Conservation (phyloP, 2,113 vertebrate genomes). For the Muscicapa adusta region DNA sequence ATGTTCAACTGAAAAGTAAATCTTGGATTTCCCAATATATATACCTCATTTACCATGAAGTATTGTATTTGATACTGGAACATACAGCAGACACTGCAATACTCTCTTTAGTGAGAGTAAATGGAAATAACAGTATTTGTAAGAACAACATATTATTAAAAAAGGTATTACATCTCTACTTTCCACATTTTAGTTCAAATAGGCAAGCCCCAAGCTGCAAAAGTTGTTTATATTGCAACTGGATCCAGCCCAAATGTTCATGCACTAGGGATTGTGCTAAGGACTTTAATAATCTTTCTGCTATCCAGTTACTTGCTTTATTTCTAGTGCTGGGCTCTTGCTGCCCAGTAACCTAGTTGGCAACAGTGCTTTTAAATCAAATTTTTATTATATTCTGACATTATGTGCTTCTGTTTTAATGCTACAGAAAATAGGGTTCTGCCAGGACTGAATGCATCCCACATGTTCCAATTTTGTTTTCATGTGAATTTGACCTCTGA, state of each 20-base stretch:
- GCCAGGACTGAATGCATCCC: conserved; percentile 38
- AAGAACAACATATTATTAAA: not conserved
- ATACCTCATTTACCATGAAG: not conserved
- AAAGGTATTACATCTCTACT: not conserved
- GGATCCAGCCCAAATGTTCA: not conserved
- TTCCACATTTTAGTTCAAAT: not conserved
- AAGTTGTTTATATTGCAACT: conserved; percentile 4
- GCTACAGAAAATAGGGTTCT: not conserved
- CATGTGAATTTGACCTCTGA: conserved; percentile 68
- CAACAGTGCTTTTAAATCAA: not conserved
- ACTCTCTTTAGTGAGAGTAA: not conserved
- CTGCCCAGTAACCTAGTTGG: not conserved
- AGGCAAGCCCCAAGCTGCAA: not conserved
- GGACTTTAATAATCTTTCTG: not conserved
- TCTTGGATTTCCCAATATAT: not conserved
- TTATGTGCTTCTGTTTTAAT: conserved; percentile 36
- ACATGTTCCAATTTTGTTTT: conserved; percentile 55
- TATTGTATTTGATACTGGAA: not conserved
- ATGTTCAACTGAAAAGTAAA: not conserved
- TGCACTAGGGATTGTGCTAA: not conserved
- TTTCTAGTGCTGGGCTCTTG: not conserved
- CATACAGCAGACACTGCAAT: not conserved
- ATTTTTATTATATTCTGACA: conserved; percentile 15
- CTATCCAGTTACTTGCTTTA: not conserved
- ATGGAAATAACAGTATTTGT: not conserved